A percentile compares a stretch with the other conserved stretches of the same genome.
phyloP scores from a whole-genome alignment of 2,888 invertebrate species.

The Aleiodes testaceus region DNA sequence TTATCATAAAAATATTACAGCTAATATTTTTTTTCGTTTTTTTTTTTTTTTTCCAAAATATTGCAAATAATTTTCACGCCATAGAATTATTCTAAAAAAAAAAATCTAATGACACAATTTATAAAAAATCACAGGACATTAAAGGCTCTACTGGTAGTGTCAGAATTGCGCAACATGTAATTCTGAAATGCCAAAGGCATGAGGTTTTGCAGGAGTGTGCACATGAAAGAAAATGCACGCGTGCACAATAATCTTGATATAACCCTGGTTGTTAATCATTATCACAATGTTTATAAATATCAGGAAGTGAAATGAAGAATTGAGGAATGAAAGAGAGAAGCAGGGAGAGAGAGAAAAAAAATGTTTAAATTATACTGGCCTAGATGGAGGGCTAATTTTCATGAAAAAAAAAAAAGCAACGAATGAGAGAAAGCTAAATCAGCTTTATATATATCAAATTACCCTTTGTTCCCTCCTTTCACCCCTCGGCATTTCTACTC shows the following conservation, averaged over 20 bases:
- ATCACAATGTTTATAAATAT: constrained; percentile 3
- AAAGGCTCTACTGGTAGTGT: background rate
- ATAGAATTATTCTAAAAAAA: too few relatives aligned
- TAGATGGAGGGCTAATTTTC: constrained; percentile 2
- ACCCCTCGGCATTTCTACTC: constrained; percentile 1
- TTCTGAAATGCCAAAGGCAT: constrained; percentile 52
- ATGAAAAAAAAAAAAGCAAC: too few relatives aligned
- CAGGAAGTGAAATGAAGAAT: background rate
- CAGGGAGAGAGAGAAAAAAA: too few relatives aligned
- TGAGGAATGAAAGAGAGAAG: background rate
- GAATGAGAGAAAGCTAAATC: constrained; percentile 13
- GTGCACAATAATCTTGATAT: constrained; percentile 20
- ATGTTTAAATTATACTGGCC: too few relatives aligned
- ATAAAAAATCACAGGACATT: background rate
- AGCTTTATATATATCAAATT: constrained; percentile 24
- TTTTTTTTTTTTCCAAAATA: too few relatives aligned
- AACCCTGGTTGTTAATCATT: constrained; percentile 4
- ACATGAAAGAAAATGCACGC: background rate
- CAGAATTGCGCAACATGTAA: constrained; percentile 49
- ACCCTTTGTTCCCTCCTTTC: constrained; percentile 1
- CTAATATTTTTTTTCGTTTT: too few relatives aligned
- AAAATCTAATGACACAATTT: constrained; percentile 2
- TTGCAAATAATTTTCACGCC: too few relatives aligned
- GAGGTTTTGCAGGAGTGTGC: constrained; percentile 34
- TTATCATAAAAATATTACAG: too few relatives aligned